phyloP scores from a whole-genome alignment of 2,113 vertebrate genomes.

The Gymnorhina tibicen region DNA sequence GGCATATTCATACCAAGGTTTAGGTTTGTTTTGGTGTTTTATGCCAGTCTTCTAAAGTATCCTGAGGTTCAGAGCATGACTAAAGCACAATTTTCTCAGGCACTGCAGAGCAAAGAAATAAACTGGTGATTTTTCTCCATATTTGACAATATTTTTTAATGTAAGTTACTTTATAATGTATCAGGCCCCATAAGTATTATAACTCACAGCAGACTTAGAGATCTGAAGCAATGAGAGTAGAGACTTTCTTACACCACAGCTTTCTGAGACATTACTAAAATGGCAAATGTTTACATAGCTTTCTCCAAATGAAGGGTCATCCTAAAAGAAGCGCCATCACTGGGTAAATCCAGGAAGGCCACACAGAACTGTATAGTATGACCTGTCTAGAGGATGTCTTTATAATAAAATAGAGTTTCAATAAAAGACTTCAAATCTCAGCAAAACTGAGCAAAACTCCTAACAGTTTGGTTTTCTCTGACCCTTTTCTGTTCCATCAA shows the following conservation, averaged over 20 bases:
- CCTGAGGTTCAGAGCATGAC: not conserved
- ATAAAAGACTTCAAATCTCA: not conserved
- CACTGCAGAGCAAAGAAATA: not conserved
- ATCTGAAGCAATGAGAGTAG: not conserved
- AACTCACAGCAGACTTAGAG: not conserved
- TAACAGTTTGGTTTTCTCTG: not conserved
- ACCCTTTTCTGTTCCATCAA: not conserved
- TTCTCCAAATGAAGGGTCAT: not conserved
- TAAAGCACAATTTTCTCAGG: not conserved
- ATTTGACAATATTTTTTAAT: not conserved
- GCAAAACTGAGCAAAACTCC: not conserved
- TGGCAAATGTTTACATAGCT: not conserved
- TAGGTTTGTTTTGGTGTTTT: not conserved
- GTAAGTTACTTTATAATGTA: not conserved
- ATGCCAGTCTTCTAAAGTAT: not conserved
- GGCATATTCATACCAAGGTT: not conserved
- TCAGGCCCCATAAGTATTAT: accelerated
- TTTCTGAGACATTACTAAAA: not conserved
- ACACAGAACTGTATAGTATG: not conserved
- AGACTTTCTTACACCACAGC: not conserved
- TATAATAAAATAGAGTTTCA: not conserved
- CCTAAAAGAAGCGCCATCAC: not conserved
- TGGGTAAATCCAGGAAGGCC: not conserved
- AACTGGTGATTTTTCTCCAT: not conserved
- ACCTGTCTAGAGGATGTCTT: not conserved